These are phyloP conservation scores for Synchiropus splendidus DNA, from an alignment of 2,113 vertebrate genomes.

Conservation along the genomic window DNA sequence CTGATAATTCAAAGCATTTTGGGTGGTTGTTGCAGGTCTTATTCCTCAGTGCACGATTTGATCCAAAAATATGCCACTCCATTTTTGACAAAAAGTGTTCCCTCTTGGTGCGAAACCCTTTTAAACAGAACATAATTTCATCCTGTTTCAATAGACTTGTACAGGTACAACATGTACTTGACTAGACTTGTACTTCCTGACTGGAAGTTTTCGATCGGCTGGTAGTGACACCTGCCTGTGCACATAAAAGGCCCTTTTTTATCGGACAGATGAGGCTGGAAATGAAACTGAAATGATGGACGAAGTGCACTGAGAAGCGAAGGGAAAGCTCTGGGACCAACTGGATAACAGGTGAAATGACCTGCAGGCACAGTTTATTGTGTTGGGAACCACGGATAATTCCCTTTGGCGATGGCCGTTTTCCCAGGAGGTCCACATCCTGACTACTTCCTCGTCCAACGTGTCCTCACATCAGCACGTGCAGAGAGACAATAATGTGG, in stretches of 20 bases:
- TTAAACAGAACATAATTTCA: too few species aligned
- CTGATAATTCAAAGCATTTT: too few species aligned
- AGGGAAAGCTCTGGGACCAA: conserved; percentile 7
- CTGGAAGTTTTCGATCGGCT: too few species aligned
- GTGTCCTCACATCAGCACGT: background rate
- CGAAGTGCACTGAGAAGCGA: conserved; percentile 8
- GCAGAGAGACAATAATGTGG: background rate
- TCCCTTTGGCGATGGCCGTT: conserved; percentile 17
- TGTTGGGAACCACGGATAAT: conserved; percentile 15
- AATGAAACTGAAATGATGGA: conserved; percentile 3
- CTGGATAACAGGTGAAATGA: conserved; percentile 33
- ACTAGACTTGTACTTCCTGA: too few species aligned
- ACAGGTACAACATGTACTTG: too few species aligned
- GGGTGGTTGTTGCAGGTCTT: too few species aligned
- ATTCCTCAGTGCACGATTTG: too few species aligned
- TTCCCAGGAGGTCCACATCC: conserved; percentile 20
- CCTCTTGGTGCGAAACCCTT: too few species aligned
- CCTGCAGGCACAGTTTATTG: conserved; percentile 26
- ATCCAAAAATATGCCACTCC: too few species aligned
- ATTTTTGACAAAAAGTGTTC: too few species aligned
- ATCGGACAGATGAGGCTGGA: conserved; percentile 2
- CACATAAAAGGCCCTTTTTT: background rate
- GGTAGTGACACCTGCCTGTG: background rate
- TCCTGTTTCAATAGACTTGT: background rate
- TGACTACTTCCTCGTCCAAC: conserved; percentile 4